Percentiles rank a stretch among this genome's conserved stretches.
Conservation (phyloP, 1,140 invertebrate species). For the Brachionus calyciflorus region DNA sequence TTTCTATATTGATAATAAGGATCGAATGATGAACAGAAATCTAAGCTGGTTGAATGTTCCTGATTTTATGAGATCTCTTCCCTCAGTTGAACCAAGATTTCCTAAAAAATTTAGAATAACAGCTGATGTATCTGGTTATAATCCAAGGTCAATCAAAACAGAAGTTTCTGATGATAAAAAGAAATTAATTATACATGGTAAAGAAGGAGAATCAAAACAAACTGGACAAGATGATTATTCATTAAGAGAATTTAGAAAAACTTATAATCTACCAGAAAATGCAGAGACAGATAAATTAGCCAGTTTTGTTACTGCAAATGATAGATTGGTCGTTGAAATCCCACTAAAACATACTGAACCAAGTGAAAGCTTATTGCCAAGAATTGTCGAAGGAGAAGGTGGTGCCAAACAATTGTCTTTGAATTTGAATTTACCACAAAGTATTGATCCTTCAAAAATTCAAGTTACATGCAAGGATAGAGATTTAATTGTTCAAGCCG, state of each 20-base stretch:
- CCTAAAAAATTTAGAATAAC: conserved; percentile 21
- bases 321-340: conserved; percentile 32
- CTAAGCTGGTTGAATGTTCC: conserved; percentile 35
- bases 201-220: conserved; percentile 17
- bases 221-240: conserved; percentile 6
- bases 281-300: conserved; percentile 17
- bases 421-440: conserved; percentile 18
- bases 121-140: conserved; percentile 5
- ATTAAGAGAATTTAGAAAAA: conserved; percentile 13
- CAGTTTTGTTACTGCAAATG: neutral
- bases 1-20: neutral
- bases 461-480: conserved; percentile 40
- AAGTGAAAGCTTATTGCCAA: neutral
- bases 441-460: conserved; percentile 32
- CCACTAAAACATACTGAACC: neutral
- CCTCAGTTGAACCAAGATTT: neutral
- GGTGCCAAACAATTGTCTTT: conserved; percentile 13
- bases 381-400: conserved; percentile 11
- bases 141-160: conserved; percentile 35
- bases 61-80: neutral
- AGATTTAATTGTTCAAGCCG: conserved; percentile 35
- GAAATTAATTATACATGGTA: neutral
- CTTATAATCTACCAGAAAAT: conserved; percentile 26
- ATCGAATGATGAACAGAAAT: conserved; percentile 35
- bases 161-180: conserved; percentile 24